Evolutionary conservation across 2,113 vertebrate species (phyloP), one percentile per base, ranked within the genome.

Genomic region (Podarcis muralis): DNA sequence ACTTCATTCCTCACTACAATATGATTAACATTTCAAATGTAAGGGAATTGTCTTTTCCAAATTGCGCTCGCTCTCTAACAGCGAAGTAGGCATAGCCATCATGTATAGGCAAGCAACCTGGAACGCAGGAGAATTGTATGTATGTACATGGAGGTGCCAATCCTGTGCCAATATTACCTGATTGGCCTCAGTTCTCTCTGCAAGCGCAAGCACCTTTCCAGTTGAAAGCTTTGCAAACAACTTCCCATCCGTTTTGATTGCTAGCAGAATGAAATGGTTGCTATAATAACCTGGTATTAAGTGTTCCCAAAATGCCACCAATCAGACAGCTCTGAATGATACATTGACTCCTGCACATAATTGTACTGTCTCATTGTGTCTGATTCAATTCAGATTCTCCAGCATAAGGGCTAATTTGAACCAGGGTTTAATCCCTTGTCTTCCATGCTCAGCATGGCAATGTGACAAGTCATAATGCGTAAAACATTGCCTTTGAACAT

Each of bases 211-310:
- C 18, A 72, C 0, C 0, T 93, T 93, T 93, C 88, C 83, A 88
- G 65, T 35, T 85, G 90, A 89, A 90, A 93, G 87, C 90, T 95
- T 92, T 93, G 86, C 90, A 90, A 83, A 66, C 84, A 76, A 2
- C 48, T 93, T 91, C 77, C 92, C 89, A 92, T 96, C 77, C 89
- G 84, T 95, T 92, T 87, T 93, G 87, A 15, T 69, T 87, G 87
- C 77, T 93, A 92, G 84, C 89, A 88, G 88, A 93, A 90, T 93
- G 90, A 89, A 84, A 95, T 94, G 87, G 85, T 91, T 93, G 86
- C 90, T 95, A 95, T 92, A 93, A 92, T 95, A 95, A 93, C 94
- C 88, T 93, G 94, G 95, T 90, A 95, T 95, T 96, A 96, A 92
- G 90, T 94, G 95, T 95, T 94, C 94, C 77, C 86, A 88, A 86